Evolutionary conservation across 2,113 vertebrate species (phyloP).

Genomic region (Chascanopsetta lugubris): DNA sequence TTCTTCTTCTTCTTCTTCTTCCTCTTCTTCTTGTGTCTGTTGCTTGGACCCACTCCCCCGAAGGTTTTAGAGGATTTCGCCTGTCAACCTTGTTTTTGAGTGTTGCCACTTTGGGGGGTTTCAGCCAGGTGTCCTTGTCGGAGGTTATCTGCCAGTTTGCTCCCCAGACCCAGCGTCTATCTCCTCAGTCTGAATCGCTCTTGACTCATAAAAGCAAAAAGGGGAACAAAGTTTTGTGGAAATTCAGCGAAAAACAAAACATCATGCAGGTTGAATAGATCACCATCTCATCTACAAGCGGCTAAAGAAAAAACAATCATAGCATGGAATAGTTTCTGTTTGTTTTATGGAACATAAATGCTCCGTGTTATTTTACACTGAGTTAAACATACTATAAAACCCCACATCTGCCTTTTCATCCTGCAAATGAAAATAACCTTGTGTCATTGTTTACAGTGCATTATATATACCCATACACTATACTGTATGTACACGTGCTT

Average conservation of each 20-base stretch:
- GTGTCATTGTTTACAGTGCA: slow-evolving; percentile 1
- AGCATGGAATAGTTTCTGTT: neutral
- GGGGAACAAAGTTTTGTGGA: neutral
- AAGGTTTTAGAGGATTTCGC: no score
- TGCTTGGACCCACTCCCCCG: no score
- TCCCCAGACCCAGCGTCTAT: neutral
- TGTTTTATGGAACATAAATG: slow-evolving; percentile 1
- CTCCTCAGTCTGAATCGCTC: slow-evolving; percentile 6
- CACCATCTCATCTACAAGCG: neutral
- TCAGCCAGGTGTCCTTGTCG: neutral
- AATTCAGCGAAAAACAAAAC: neutral
- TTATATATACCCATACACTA: neutral
- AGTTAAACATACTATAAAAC: neutral
- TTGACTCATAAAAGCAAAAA: neutral
- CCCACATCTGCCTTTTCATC: neutral
- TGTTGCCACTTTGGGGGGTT: neutral
- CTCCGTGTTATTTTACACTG: neutral
- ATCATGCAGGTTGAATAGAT: neutral
- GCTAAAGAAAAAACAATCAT: neutral
- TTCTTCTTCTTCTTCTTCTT: slow-evolving; percentile 9
- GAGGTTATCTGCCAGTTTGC: neutral
- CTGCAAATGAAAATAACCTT: neutral
- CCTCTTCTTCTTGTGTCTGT: neutral
- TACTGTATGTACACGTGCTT: slow-evolving; percentile 7
- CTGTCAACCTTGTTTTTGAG: slow-evolving; percentile 11